Evolutionary conservation across 1,140 invertebrate species (phyloP).

Genomic region (Ericerus pela): DNA sequence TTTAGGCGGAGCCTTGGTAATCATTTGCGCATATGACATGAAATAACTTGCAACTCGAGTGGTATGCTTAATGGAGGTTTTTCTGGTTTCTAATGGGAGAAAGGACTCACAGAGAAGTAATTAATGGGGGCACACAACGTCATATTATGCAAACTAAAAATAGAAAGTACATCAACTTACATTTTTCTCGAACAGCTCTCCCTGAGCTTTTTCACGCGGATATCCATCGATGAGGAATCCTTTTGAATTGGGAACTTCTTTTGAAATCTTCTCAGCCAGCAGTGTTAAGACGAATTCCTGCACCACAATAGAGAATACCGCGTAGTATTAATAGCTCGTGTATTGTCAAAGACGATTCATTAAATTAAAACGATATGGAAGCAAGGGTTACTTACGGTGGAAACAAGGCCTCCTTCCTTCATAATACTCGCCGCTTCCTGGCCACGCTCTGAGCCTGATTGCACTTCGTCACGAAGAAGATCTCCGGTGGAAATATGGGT

Average conservation of each 20-base stretch:
- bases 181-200: constrained; percentile 66
- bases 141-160: too few relatives aligned
- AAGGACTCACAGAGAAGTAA: too few relatives aligned
- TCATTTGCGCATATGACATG: too few relatives aligned
- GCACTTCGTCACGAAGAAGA: constrained; percentile 73
- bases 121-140: too few relatives aligned
- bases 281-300: constrained; percentile 75
- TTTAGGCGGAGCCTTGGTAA: too few relatives aligned
- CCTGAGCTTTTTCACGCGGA: constrained; percentile 80
- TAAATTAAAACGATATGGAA: neutral
- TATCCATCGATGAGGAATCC: constrained; percentile 96
- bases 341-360: too few relatives aligned
- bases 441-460: constrained; percentile 68
- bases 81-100: too few relatives aligned
- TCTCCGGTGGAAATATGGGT: constrained; percentile 83
- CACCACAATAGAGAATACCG: constrained; percentile 18
- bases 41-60: too few relatives aligned
- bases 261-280: constrained; percentile 69
- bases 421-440: constrained; percentile 67
- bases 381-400: constrained; percentile 37
- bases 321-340: too few relatives aligned
- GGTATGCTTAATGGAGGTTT: too few relatives aligned
- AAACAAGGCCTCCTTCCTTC: constrained; percentile 75
- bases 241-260: constrained; percentile 48
- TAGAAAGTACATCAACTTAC: too few relatives aligned